A percentile compares a stretch with the other conserved stretches of the same genome.
These are phyloP conservation scores for Caenorhabditis remanei DNA, from an alignment of 1,140 invertebrate species.

Conservation along the genomic window DNA sequence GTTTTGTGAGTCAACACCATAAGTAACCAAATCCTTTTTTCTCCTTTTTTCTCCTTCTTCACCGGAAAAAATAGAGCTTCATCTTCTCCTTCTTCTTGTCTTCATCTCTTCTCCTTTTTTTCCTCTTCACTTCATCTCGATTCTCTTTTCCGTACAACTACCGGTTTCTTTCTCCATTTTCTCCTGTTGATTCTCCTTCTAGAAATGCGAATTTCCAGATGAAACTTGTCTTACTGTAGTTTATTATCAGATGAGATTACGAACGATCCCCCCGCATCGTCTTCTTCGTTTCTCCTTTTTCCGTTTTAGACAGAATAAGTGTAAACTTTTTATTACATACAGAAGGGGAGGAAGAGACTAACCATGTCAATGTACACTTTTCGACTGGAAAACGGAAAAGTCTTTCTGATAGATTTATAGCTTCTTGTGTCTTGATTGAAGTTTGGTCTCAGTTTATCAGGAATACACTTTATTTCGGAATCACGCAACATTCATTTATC, in stretches of 20 bases:
- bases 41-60: not conserved
- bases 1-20: not conserved
- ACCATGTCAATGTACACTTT: constrained; percentile 17
- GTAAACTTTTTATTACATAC: constrained; percentile 54
- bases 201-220: constrained; percentile 27
- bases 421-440: not conserved
- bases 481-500: too few species aligned
- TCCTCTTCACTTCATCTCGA: constrained; percentile 17
- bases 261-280: not conserved
- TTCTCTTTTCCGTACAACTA: constrained; percentile 41
- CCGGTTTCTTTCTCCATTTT: not conserved
- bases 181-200: not conserved
- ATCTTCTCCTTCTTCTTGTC: not conserved
- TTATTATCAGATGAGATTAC: constrained; percentile 47
- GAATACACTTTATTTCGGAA: too few species aligned
- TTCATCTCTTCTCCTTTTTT: constrained; percentile 24
- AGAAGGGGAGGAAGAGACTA: not conserved
- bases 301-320: constrained; percentile 14
- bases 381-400: not conserved
- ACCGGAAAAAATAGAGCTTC: constrained; percentile 33
- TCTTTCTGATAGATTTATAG: too few species aligned
- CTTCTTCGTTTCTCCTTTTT: not conserved
- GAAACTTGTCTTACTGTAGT: not conserved
- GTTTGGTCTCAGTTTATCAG: not conserved
- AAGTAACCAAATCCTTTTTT: constrained; percentile 6